Evolutionary conservation across 2,888 invertebrate species (phyloP).

Genomic region (Chaitophorus viminalis): DNA sequence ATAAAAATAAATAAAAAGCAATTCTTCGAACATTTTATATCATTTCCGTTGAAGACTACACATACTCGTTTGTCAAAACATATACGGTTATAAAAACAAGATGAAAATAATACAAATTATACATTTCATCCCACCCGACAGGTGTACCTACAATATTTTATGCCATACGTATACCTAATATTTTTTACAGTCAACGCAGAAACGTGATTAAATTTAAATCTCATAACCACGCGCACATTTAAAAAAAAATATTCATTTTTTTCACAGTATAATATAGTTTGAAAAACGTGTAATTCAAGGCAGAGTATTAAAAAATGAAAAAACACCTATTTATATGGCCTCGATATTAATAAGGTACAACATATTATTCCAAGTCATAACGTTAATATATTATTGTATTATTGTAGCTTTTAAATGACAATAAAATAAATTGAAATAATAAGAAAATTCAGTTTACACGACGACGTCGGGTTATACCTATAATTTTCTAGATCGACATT

Average conservation of each 20-base stretch:
- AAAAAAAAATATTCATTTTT: neutral
- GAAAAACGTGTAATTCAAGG: neutral
- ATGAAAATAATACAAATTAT: neutral
- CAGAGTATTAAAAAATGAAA: neutral
- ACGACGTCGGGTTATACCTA: too few relatives aligned
- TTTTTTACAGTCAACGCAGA: neutral
- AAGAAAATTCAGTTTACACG: too few relatives aligned
- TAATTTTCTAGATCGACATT: too few relatives aligned
- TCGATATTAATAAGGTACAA: too few relatives aligned
- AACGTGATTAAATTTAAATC: neutral
- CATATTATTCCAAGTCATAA: too few relatives aligned
- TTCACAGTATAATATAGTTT: neutral
- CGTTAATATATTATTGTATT: too few relatives aligned
- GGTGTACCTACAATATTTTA: neutral
- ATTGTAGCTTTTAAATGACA: too few relatives aligned
- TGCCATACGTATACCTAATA: neutral
- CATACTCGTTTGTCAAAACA: neutral
- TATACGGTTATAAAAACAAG: neutral
- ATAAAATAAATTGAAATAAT: too few relatives aligned
- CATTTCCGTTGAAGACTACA: neutral
- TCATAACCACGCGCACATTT: neutral
- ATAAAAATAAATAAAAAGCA: neutral
- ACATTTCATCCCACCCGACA: neutral
- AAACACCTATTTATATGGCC: too few relatives aligned
- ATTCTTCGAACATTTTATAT: neutral